Evolutionary conservation across 2,797 vertebrate species (phyloP), one percentile per base, ranked within the genome.

Genomic region (Eospalax fontanierii): DNA sequence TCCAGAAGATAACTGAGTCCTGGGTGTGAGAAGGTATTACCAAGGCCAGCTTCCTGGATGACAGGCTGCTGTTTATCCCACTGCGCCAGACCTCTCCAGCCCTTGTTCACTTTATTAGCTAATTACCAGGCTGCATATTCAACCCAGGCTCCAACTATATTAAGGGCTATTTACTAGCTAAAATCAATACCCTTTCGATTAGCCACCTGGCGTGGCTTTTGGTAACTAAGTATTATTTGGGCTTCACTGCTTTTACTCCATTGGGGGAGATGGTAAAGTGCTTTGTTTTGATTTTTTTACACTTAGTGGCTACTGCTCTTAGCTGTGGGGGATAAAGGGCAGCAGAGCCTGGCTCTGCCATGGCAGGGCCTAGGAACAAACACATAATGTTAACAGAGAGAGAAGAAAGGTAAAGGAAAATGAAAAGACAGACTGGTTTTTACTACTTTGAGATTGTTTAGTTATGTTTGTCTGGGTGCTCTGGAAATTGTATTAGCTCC

Each of bases 181-280:
- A 97, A 98, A 98, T 98, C 97, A 97, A 98, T 98, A 97, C 71
- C 50, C 61, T 96, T 98, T 98, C 82, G 95, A 97, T 97, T 97
- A 97, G 95, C 97, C 96, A 98, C 95, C 97, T 98, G 96, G 96
- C 30, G 33, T 92, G 88, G 96, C 96, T 97, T 97, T 96, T 97
- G 91, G 97, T 98, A 98, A 95, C 97, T 96, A 97, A 96, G 97
- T 95, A 97, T 97, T 98, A 96, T 97, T 96, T 97, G 89, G 96
- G 92, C 96, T 98, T 93, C 95, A 89, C 71, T 95, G 95, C 91
- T 90, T 93, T 95, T 89, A 87, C 82, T 97, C 93, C 95, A 97
- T 68, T 94, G 78, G 84, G 84, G 87, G 97, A 97, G 93, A 95
- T 61, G 74, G 78, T 87, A 95, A 97, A 98, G 91, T 93, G 92